Evolutionary conservation across 2,888 invertebrate species (phyloP).

Genomic region (Ernsta delagoae): DNA sequence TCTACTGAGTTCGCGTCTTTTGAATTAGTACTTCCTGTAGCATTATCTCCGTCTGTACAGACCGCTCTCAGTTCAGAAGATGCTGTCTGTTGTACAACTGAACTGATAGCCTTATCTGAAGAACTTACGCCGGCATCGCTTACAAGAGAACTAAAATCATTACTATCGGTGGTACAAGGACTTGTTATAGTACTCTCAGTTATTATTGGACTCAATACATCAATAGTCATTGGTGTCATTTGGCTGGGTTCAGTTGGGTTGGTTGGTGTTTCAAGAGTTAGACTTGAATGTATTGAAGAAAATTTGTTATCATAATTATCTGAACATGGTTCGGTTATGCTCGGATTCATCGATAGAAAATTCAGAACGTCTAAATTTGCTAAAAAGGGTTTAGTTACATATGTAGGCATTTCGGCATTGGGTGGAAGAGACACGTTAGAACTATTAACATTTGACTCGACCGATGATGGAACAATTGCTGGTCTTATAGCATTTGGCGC

Average conservation of each 20-base stretch:
- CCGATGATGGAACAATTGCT: neutral
- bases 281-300: too few species aligned
- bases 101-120: neutral
- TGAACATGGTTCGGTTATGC: neutral
- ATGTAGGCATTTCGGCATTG: neutral
- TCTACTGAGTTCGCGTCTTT: neutral
- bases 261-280: neutral
- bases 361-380: neutral
- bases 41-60: too few species aligned
- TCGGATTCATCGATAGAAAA: neutral
- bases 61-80: neutral
- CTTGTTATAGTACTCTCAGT: conserved; percentile 1
- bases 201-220: neutral
- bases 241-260: neutral
- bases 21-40: neutral
- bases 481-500: neutral
- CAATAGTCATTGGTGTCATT: neutral
- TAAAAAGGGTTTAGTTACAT: conserved; percentile 1
- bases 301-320: neutral
- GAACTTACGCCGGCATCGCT: neutral
- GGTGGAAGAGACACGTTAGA: neutral
- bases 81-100: neutral
- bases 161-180: neutral
- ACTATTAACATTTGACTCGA: neutral
- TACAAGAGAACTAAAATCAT: neutral